Evolutionary conservation across 2,113 vertebrate genomes (phyloP).

Genomic region (Campylomormyrus numenius): DNA sequence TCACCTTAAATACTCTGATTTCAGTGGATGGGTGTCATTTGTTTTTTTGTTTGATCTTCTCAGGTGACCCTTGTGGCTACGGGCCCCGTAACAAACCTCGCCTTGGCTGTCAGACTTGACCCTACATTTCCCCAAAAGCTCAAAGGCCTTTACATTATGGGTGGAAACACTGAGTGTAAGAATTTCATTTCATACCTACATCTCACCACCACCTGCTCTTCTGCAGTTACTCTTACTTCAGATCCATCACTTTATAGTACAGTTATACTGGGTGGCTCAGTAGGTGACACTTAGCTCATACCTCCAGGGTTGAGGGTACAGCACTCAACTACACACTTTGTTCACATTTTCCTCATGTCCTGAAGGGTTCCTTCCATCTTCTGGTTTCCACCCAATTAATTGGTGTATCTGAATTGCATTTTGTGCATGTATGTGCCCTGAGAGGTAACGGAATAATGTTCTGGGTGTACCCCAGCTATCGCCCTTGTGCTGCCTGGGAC

Average conservation of each 20-base stretch:
- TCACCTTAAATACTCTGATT: neutral
- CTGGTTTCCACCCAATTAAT: neutral
- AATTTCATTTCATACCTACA: conserved; percentile 1
- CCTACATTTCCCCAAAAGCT: conserved; percentile 64
- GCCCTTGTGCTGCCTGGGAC: neutral
- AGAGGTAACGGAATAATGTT: neutral
- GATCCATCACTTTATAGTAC: neutral
- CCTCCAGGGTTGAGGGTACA: neutral
- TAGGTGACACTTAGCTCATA: neutral
- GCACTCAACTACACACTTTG: neutral
- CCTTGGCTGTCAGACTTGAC: conserved; percentile 68
- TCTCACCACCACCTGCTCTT: neutral
- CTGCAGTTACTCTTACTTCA: neutral
- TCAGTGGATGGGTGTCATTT: neutral
- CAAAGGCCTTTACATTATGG: conserved; percentile 67
- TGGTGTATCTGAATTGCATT: neutral
- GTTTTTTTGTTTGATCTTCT: neutral
- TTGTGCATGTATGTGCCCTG: neutral
- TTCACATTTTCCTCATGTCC: neutral
- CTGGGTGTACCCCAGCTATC: neutral
- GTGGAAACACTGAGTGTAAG: conserved; percentile 68
- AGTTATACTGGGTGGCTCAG: neutral
- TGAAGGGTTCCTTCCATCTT: neutral
- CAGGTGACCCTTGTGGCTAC: conserved; percentile 61
- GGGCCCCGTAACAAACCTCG: conserved; percentile 67